Evolutionary conservation across 1,140 invertebrate species (phyloP).

Genomic region (Neelides sp.): DNA sequence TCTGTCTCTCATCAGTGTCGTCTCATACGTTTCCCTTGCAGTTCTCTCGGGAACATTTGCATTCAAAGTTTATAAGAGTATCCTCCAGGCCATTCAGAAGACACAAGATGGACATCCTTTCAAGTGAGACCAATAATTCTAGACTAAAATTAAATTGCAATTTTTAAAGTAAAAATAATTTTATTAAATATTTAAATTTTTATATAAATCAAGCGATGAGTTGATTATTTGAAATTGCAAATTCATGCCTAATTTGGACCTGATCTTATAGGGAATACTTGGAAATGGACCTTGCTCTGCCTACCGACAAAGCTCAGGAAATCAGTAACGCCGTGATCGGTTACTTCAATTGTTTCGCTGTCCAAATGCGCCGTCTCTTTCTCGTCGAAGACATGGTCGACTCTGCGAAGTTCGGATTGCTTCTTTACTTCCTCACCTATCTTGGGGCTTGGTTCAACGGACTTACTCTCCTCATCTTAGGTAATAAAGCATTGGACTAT

Average conservation of each 20-base stretch:
- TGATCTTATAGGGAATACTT: slow-evolving; percentile 59
- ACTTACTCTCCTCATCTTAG: slow-evolving; percentile 87
- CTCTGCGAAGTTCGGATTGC: slow-evolving; percentile 82
- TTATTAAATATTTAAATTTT: not conserved
- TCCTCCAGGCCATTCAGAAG: slow-evolving; percentile 91
- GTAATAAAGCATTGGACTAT: too few species aligned
- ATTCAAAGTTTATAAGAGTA: slow-evolving; percentile 91
- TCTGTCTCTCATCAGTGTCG: slow-evolving; percentile 88
- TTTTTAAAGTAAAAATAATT: slow-evolving; percentile 2
- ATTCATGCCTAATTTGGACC: slow-evolving; percentile 7
- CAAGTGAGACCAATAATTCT: slow-evolving; percentile 54
- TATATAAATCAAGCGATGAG: slow-evolving; percentile 3
- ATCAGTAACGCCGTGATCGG: slow-evolving; percentile 66
- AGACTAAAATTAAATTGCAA: not conserved
- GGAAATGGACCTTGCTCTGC: slow-evolving; percentile 69
- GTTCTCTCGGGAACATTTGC: slow-evolving; percentile 67
- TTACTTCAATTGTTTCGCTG: slow-evolving; percentile 64
- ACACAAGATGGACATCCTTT: slow-evolving; percentile 93
- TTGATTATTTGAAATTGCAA: slow-evolving; percentile 4
- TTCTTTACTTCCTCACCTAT: slow-evolving; percentile 90
- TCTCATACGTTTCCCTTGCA: slow-evolving; percentile 78
- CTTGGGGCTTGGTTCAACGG: slow-evolving; percentile 96
- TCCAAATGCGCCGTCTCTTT: slow-evolving; percentile 79
- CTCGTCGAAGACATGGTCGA: slow-evolving; percentile 92
- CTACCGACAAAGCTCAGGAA: slow-evolving; percentile 75